phyloP scores from a whole-genome alignment of 2,888 invertebrate genomes.

The Atethmia centrago region DNA sequence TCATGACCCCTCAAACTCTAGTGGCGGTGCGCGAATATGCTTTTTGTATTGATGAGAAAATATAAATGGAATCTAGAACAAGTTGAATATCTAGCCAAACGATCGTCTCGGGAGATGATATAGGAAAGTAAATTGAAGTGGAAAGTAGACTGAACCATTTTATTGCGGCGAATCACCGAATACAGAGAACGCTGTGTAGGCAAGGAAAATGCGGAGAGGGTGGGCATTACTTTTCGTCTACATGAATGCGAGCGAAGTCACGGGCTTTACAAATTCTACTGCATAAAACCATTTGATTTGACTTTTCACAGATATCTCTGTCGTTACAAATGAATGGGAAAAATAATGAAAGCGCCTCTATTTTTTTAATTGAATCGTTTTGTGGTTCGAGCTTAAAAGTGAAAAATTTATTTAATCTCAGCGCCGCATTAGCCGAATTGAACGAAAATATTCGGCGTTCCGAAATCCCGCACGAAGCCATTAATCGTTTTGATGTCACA shows the following conservation, averaged over 20 bases:
- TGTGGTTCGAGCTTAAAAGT: constrained; percentile 70
- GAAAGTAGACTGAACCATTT: constrained; percentile 46
- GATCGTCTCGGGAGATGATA: constrained; percentile 30
- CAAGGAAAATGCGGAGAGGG: constrained; percentile 52
- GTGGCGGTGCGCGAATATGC: not conserved
- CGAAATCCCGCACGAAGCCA: constrained; percentile 83
- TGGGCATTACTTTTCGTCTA: constrained; percentile 43
- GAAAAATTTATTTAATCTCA: constrained; percentile 81
- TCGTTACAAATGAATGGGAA: constrained; percentile 64
- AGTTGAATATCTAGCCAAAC: constrained; percentile 24
- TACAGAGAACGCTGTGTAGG: constrained; percentile 55
- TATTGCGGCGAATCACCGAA: constrained; percentile 60
- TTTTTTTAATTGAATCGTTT: constrained; percentile 69
- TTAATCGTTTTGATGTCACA: constrained; percentile 90
- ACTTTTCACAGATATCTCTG: constrained; percentile 61
- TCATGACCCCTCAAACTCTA: not conserved
- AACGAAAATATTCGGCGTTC: constrained; percentile 85
- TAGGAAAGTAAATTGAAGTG: constrained; percentile 37
- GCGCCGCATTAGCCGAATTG: constrained; percentile 83
- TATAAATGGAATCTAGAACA: constrained; percentile 40
- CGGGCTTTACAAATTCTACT: constrained; percentile 53
- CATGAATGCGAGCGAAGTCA: constrained; percentile 43
- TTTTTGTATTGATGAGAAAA: constrained; percentile 26
- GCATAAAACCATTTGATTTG: constrained; percentile 58
- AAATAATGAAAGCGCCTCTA: constrained; percentile 61